phyloP scores from a whole-genome alignment of 2,888 invertebrate genomes.

The Metalampra italica region DNA sequence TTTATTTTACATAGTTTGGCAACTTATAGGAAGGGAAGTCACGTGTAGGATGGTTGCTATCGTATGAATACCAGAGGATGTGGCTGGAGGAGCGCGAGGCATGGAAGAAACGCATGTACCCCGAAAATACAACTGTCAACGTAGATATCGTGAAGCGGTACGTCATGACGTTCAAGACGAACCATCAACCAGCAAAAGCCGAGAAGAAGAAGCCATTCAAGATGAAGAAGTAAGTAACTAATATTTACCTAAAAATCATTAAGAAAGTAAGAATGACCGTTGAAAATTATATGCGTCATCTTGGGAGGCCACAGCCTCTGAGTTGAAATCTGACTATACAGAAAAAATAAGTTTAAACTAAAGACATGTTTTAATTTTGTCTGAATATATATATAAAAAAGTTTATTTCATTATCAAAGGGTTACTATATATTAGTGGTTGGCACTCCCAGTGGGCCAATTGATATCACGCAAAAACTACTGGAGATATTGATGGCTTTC shows the following conservation, averaged over 20 bases:
- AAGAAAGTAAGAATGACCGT: too few relatives aligned
- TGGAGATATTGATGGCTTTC: too few relatives aligned
- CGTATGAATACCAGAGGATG: constrained; percentile 77
- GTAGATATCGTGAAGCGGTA: constrained; percentile 68
- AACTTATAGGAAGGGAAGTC: constrained; percentile 52
- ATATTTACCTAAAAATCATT: neutral
- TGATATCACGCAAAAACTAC: too few relatives aligned
- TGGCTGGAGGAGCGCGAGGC: constrained; percentile 76
- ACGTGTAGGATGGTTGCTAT: constrained; percentile 68
- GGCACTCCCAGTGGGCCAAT: too few relatives aligned
- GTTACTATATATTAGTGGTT: too few relatives aligned
- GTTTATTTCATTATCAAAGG: too few relatives aligned
- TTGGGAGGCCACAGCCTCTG: too few relatives aligned
- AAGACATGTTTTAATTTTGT: too few relatives aligned
- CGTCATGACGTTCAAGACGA: constrained; percentile 63
- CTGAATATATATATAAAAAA: too few relatives aligned
- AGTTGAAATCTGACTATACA: too few relatives aligned
- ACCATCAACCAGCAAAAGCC: constrained; percentile 59
- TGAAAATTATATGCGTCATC: too few relatives aligned
- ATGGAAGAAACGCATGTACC: constrained; percentile 76
- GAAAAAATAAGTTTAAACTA: too few relatives aligned
- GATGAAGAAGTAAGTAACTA: constrained; percentile 59
- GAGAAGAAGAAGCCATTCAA: constrained; percentile 69
- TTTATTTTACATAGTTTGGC: neutral
- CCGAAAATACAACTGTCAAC: constrained; percentile 61